These are phyloP conservation scores for Cerceris rybyensis DNA, from an alignment of 2,888 invertebrate species.

Conservation along the genomic window DNA sequence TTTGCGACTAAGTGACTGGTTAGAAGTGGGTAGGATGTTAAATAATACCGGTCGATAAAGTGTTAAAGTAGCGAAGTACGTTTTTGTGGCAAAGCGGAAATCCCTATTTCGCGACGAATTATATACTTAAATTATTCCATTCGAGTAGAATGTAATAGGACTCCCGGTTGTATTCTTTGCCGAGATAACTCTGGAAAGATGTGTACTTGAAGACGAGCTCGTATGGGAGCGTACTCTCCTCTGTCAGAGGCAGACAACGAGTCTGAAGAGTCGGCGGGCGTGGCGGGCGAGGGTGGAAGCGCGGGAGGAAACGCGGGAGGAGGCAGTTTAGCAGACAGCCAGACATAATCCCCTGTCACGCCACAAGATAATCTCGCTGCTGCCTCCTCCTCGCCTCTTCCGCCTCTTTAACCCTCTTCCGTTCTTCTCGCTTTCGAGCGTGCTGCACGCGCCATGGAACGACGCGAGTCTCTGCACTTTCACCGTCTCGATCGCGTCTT, in stretches of 20 bases:
- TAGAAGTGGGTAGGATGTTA: too few species aligned
- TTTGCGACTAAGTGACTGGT: too few species aligned
- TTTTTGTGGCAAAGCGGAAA: too few species aligned
- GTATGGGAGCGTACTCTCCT: conserved; percentile 14
- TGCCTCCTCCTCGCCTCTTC: conserved; percentile 17
- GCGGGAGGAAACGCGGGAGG: conserved; percentile 8
- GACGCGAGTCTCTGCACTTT: not conserved
- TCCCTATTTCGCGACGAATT: not conserved
- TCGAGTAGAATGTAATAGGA: conserved; percentile 4
- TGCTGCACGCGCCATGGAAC: conserved; percentile 2
- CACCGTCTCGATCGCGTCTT: not conserved
- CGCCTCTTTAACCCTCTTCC: conserved; percentile 26
- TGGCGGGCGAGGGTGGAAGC: conserved; percentile 10
- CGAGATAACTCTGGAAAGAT: conserved; percentile 6
- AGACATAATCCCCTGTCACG: conserved; percentile 61
- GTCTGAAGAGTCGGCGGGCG: conserved; percentile 23
- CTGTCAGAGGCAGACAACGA: conserved; percentile 25
- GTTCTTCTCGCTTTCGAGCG: not conserved
- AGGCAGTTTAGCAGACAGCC: conserved; percentile 51
- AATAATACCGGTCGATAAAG: too few species aligned
- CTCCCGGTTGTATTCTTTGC: not conserved
- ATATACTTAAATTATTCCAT: not conserved
- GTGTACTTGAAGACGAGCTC: conserved; percentile 12
- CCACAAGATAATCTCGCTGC: conserved; percentile 53
- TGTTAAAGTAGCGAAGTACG: too few species aligned